Conservation (phyloP, 1,140 invertebrate species). For the Pectinophora gossypiella region DNA sequence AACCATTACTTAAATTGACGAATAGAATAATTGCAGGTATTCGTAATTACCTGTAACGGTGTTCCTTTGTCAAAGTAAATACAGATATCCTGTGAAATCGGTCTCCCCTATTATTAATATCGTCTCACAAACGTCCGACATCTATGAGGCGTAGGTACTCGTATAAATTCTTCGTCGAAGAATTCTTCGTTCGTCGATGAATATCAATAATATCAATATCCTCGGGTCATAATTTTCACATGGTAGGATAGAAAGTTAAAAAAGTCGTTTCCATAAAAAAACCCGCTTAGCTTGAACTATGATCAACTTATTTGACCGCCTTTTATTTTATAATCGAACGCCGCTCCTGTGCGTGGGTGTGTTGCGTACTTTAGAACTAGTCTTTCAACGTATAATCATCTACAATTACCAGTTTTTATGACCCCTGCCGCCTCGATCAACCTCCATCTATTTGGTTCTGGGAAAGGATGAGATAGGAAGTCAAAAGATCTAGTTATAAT, state of each 20-base stretch:
- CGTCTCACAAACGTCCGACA: too few relatives aligned
- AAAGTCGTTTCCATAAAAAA: background rate
- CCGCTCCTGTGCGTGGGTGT: slow-evolving; percentile 14
- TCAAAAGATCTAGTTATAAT: slow-evolving; percentile 1
- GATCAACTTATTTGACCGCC: slow-evolving; percentile 3
- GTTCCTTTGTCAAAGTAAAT: too few relatives aligned
- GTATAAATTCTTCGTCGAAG: too few relatives aligned
- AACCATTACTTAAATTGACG: too few relatives aligned
- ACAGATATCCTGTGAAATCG: too few relatives aligned
- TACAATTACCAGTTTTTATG: slow-evolving; percentile 13
- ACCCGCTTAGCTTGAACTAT: background rate
- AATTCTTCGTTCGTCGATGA: too few relatives aligned
- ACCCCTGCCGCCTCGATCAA: background rate
- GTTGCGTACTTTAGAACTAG: slow-evolving; percentile 9
- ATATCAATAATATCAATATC: background rate
- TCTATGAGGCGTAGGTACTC: too few relatives aligned
- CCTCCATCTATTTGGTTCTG: background rate
- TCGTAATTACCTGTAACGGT: too few relatives aligned
- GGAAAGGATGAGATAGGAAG: background rate
- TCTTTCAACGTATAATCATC: slow-evolving; percentile 13
- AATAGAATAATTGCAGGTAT: too few relatives aligned
- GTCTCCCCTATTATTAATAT: too few relatives aligned
- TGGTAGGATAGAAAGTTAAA: background rate
- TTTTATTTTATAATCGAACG: slow-evolving; percentile 9
- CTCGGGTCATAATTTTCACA: background rate